Conservation (phyloP, 2,888 invertebrate species). For the Copidosoma aretas region DNA sequence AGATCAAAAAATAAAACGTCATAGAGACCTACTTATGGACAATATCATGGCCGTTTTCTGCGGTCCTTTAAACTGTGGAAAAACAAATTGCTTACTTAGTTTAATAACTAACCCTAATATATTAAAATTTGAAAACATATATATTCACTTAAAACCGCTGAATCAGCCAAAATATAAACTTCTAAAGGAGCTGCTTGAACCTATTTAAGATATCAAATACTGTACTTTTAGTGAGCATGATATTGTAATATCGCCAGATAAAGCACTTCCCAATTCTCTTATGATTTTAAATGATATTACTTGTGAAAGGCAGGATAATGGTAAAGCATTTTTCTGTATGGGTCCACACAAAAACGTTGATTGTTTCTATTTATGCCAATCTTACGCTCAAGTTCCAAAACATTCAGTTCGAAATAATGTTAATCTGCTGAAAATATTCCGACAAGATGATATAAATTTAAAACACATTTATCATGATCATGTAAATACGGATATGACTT, state of each 20-base stretch:
- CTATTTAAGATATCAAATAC: too few species aligned
- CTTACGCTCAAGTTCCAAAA: conserved; percentile 5
- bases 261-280: conserved; percentile 31
- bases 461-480: conserved; percentile 49
- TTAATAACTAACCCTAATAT: not conserved
- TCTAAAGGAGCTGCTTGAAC: too few species aligned
- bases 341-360: conserved; percentile 49
- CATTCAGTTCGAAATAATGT: conserved; percentile 50
- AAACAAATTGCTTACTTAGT: not conserved
- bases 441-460: conserved; percentile 55
- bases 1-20: too few species aligned
- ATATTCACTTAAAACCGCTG: conserved; percentile 7
- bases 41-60: not conserved
- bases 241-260: conserved; percentile 21
- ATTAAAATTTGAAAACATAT: not conserved
- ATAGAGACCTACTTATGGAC: too few species aligned
- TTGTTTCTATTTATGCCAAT: not conserved
- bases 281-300: conserved; percentile 59
- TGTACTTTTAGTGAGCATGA: too few species aligned
- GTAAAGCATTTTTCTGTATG: conserved; percentile 43
- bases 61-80: conserved; percentile 13
- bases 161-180: conserved; percentile 21
- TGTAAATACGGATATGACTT: conserved; percentile 42
- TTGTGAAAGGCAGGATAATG: conserved; percentile 46
- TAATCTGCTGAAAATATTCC: conserved; percentile 54